A percentile compares a stretch with the other conserved stretches of the same genome.
These are phyloP conservation scores for Pantherophis vulpinus DNA, from an alignment of 2,797 vertebrate genomes.

Conservation along the genomic window DNA sequence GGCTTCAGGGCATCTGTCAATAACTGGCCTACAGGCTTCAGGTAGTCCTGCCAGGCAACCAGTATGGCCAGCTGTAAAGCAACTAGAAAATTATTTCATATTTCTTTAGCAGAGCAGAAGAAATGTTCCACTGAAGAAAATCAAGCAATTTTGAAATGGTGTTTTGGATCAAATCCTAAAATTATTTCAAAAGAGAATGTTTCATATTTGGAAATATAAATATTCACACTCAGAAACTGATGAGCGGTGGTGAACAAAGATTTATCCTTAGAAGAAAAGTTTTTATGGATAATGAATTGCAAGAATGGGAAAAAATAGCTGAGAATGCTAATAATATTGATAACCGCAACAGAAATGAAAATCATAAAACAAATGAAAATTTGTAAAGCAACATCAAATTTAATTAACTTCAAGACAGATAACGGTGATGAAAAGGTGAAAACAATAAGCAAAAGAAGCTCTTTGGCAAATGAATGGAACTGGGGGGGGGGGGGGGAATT, in stretches of 20 bases:
- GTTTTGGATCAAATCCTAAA: not conserved
- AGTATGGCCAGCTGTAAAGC: not conserved
- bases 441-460: not conserved
- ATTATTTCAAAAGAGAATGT: not conserved
- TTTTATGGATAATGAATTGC: not conserved
- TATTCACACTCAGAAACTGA: not conserved
- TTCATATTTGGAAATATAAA: not conserved
- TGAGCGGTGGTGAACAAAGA: not conserved
- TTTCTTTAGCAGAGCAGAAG: not conserved
- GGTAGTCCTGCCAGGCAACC: not conserved
- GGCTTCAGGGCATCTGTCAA: not conserved
- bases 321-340: not conserved
- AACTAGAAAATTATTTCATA: not conserved
- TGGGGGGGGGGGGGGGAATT: not conserved
- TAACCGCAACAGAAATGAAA: not conserved
- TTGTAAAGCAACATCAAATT: not conserved
- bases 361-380: not conserved
- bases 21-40: not conserved
- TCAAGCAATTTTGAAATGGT: not conserved
- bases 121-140: not conserved
- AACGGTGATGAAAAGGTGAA: not conserved
- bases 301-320: not conserved
- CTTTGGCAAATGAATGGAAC: not conserved
- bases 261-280: not conserved
- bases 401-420: not conserved